Evolutionary conservation across 2,888 invertebrate genomes (phyloP).

Genomic region (Polylopha cassiicola): DNA sequence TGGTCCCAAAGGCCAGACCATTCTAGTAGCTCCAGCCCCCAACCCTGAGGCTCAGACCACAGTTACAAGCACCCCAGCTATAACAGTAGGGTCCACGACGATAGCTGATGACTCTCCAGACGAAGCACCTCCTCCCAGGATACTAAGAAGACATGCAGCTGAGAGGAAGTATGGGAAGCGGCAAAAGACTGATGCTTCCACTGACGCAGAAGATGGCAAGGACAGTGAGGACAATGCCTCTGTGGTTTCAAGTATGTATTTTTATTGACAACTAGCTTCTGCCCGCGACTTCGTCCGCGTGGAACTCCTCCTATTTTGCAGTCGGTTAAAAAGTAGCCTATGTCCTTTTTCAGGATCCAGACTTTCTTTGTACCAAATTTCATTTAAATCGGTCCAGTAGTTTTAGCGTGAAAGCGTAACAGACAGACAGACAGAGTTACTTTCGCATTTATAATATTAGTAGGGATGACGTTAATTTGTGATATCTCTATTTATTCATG

Average conservation of each 20-base stretch:
- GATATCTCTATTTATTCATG: too few species aligned
- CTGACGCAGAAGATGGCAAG: conserved; percentile 46
- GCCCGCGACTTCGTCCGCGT: too few species aligned
- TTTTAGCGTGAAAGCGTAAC: too few species aligned
- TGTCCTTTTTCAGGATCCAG: too few species aligned
- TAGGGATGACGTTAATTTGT: too few species aligned
- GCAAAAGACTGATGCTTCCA: conserved; percentile 53
- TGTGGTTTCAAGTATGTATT: conserved; percentile 47
- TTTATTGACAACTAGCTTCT: not conserved
- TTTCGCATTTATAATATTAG: too few species aligned
- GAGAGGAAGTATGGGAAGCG: conserved; percentile 69
- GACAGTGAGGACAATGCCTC: conserved; percentile 45
- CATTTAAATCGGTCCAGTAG: too few species aligned
- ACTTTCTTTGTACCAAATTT: too few species aligned
- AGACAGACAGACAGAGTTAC: too few species aligned
- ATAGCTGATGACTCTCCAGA: conserved; percentile 45
- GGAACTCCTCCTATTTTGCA: too few species aligned
- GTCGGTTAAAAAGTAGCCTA: too few species aligned
- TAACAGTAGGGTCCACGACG: conserved; percentile 31
- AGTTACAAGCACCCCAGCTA: conserved; percentile 30
- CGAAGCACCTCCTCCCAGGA: conserved; percentile 44
- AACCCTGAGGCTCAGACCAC: conserved; percentile 29
- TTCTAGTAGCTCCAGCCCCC: conserved; percentile 59
- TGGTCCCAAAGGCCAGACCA: conserved; percentile 64
- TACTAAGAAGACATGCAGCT: conserved; percentile 48